phyloP scores from a whole-genome alignment of 2,113 vertebrate species.

The Polyodon spathula region DNA sequence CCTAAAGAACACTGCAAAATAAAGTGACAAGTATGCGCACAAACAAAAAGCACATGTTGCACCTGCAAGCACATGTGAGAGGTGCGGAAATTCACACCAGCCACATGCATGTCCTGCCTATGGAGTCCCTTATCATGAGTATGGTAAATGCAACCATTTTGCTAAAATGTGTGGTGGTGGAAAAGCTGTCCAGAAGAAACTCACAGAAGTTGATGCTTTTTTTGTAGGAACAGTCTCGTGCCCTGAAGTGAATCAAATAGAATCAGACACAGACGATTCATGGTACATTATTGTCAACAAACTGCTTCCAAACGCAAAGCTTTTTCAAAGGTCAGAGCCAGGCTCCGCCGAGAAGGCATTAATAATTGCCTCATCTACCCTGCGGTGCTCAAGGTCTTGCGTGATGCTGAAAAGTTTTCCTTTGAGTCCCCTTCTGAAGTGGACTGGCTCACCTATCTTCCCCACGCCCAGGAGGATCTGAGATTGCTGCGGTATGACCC shows the following conservation, averaged over 20 bases:
- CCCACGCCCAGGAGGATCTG: too few relatives aligned
- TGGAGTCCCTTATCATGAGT: constrained; percentile 10
- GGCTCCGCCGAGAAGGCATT: too few relatives aligned
- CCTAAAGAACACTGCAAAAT: too few relatives aligned
- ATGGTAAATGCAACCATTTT: constrained; percentile 15
- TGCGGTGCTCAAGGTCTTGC: too few relatives aligned
- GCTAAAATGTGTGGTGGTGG: constrained; percentile 6
- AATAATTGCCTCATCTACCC: background rate
- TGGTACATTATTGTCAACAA: background rate
- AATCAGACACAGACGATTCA: background rate
- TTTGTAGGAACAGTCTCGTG: constrained; percentile 8
- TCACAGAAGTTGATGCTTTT: constrained; percentile 11
- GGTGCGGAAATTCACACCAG: constrained; percentile 16
- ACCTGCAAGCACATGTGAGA: background rate
- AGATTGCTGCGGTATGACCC: too few relatives aligned
- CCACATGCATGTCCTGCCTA: constrained; percentile 12
- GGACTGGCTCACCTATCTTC: too few relatives aligned
- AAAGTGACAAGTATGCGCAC: background rate
- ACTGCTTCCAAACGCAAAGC: too few relatives aligned
- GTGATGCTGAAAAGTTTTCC: too few relatives aligned
- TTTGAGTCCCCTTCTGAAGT: too few relatives aligned
- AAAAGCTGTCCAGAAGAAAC: background rate
- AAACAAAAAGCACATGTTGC: too few relatives aligned
- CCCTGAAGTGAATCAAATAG: background rate
- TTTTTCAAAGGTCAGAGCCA: background rate